A percentile compares a stretch with the other conserved stretches of the same genome.
These are phyloP conservation scores for Dunckerocampus dactyliophorus DNA, from an alignment of 2,113 vertebrate genomes.

Conservation along the genomic window DNA sequence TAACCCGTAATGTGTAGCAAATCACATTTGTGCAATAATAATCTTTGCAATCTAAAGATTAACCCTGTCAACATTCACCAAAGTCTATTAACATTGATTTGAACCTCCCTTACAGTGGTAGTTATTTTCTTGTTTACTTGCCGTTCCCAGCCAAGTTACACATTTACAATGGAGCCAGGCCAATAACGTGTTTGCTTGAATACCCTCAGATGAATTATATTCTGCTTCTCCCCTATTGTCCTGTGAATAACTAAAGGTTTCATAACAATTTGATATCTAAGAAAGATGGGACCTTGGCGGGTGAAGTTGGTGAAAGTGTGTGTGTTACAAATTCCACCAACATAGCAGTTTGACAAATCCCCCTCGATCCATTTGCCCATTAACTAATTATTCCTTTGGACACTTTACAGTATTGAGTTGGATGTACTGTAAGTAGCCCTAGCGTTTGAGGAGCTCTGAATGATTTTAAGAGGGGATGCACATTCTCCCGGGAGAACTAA, in stretches of 20 bases:
- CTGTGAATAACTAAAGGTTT: background rate
- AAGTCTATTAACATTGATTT: conserved; percentile 8
- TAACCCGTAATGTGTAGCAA: conserved; percentile 21
- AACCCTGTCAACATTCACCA: conserved; percentile 13
- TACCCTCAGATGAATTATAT: background rate
- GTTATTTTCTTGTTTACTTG: conserved; percentile 20
- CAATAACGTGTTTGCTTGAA: conserved; percentile 9
- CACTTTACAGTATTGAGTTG: background rate
- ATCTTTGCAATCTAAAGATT: conserved; percentile 26
- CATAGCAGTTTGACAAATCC: background rate
- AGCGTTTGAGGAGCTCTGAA: background rate
- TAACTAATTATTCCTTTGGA: background rate
- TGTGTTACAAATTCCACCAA: background rate
- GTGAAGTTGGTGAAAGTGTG: background rate
- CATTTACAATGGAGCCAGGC: conserved; percentile 19
- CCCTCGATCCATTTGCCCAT: background rate
- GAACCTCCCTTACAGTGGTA: background rate
- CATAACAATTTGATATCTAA: background rate
- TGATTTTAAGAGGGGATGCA: background rate
- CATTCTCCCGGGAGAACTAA: background rate
- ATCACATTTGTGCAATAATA: conserved; percentile 21
- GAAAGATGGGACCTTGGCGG: background rate
- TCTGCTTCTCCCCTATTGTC: background rate
- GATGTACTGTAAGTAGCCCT: background rate
- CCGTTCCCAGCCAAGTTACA: conserved; percentile 18